Base-by-base conservation (phyloP, 2,113 vertebrate species). In the Mesitornis unicolor region DNA sequence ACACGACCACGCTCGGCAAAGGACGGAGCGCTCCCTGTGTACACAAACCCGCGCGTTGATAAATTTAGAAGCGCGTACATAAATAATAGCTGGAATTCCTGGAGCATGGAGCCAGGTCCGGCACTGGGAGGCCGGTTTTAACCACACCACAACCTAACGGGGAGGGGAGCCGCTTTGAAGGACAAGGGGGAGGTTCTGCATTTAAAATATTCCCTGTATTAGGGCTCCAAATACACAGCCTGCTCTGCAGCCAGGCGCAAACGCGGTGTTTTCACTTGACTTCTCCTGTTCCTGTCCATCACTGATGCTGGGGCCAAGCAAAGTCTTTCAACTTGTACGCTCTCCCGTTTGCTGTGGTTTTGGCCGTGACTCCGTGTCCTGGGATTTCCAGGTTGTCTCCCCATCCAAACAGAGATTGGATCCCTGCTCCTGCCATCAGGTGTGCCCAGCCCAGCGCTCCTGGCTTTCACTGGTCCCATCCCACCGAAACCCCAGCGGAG, bases 31-130 rank as follows among this genome's bases (percentile, higher is more conserved):
- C 85, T 24, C 90, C 47, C 75, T 79, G 79, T 42, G 75, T 63
- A 88, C 94, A 83, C 91, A 85, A 50, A 92, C 76, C 35, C 33
- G 36, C 3, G 61, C 56, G 6, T n/a, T 70, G 95, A 68, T 94
- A 87, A 80, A 95, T 95, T 93, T 89, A 95, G 95, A 67, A 75
- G 84, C 16, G 36, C 13, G 16, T 63, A 87, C n/a, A n/a, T 84
- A 95, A 94, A 97, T 96, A 96, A 93, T 94, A 82, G 92, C 92
- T 96, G 86, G 92, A 92, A 88, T 94, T 96, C 86, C 88, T 89
- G 75, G 79, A 95, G 78, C 84, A 35, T 57, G 87, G 91, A 89
- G 86, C 90, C 94, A 94, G 88, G 88, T 91, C 93, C 91, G 65
- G 91, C 50, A 5, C 84, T 86, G 88, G 69, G 94, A 95, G 90